Conservation (phyloP, 1,140 invertebrate species). For the Tyrophagus putrescentiae region DNA sequence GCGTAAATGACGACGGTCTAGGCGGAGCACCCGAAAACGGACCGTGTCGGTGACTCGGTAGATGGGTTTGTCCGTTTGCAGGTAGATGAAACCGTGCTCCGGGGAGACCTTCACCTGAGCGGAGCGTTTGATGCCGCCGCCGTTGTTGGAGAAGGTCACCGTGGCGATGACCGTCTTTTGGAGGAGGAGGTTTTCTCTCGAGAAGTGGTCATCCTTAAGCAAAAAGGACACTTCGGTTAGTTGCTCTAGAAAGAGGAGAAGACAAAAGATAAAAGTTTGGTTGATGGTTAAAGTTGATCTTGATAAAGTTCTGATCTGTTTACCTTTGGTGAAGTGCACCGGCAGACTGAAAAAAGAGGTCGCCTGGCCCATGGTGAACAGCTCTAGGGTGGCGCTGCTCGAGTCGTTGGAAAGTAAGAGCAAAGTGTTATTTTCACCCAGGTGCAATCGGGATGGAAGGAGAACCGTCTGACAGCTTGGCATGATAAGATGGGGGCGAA, state of each 20-base stretch:
- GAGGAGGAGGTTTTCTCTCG: not conserved
- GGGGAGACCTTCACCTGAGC: slow-evolving; percentile 5
- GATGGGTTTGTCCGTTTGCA: slow-evolving; percentile 28
- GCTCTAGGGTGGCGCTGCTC: not conserved
- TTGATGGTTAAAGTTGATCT: too few relatives aligned
- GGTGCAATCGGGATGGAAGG: not conserved
- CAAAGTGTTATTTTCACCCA: slow-evolving; percentile 2
- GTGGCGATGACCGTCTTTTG: not conserved
- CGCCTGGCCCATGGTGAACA: not conserved
- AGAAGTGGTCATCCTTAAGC: not conserved
- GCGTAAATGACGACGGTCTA: slow-evolving; percentile 23
- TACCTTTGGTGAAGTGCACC: not conserved
- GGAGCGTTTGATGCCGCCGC: not conserved
- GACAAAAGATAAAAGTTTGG: not conserved
- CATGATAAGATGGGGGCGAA: too few relatives aligned
- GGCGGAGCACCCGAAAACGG: slow-evolving; percentile 21
- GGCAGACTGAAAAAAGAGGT: not conserved
- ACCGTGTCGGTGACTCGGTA: slow-evolving; percentile 26
- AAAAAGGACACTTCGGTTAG: too few relatives aligned
- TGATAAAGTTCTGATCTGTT: too few relatives aligned
- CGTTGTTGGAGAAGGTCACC: not conserved
- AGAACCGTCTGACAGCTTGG: slow-evolving; percentile 5
- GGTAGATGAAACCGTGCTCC: slow-evolving; percentile 19
- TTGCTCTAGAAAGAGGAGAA: not conserved
- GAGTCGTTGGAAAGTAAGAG: not conserved